Evolutionary conservation across 2,888 invertebrate genomes (phyloP), one percentile per base, ranked within the genome.

Genomic region (Philhelius pedissequus): DNA sequence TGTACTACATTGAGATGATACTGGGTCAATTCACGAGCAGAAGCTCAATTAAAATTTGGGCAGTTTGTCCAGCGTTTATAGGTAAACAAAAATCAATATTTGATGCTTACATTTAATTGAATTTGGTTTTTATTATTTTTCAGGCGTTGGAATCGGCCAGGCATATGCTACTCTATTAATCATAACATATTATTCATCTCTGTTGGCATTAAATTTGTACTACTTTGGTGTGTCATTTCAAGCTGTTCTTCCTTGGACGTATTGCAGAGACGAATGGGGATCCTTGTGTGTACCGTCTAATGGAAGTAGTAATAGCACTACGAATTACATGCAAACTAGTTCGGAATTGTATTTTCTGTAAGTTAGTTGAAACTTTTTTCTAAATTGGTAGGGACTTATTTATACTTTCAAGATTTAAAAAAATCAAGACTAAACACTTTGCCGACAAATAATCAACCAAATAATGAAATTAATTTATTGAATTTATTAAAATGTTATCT

Each of bases 1-100:
- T 97, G 92, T 97, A 97, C 90, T 96, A 96, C 89, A 92, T 97
- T 89, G 97, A 97, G 92, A 95, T 96, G 92, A 92, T 94, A 2
- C 90, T 97, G 9, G 97, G 97, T 11, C 97, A 97, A 90, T 97
- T 97, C 89, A 94, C 95, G 73, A 95, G 95, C 73, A 94, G 94
- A 88, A 96, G 97, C 69, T 95, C 95, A 9, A 94, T 96, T 0
- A 95, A 94, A 89, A 93, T 96, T 11, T 94, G 94, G 94, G 89
- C 93, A 0, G 87, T 94, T 13, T 91, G 93, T 13, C 97, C 97
- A 1, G 94, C 95, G 0, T 94, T 97, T 90, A 95, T 95, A 94
- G 97, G 97, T 96, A 89, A 87, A 35, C 3, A 69, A 69, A 66
- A 60, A 64, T 8, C 3, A 69, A 69, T 62, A 60, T 60, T 8